Conservation (phyloP, 2,888 invertebrate genomes). For the Junonia oenone region DNA sequence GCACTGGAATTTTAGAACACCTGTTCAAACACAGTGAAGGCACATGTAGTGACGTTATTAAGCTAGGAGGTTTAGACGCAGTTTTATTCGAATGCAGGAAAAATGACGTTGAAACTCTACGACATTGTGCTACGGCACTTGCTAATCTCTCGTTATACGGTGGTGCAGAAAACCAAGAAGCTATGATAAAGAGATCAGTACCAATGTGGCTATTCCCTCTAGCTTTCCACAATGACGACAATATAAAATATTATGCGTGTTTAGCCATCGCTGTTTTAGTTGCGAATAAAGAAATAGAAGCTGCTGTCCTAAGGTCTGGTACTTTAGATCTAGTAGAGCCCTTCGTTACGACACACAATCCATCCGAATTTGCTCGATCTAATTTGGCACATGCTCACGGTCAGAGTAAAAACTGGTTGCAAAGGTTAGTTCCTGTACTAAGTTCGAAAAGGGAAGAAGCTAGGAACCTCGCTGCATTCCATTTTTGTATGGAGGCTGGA, state of each 20-base stretch:
- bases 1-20: conserved; percentile 94
- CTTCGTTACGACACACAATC: conserved; percentile 96
- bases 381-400: conserved; percentile 96
- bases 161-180: conserved; percentile 97
- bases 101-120: conserved; percentile 93
- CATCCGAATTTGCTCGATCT: conserved; percentile 95
- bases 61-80: conserved; percentile 94
- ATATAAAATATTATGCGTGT: conserved; percentile 98
- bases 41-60: conserved; percentile 95
- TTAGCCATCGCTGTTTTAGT: conserved; percentile 97
- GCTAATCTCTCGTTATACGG: conserved; percentile 98
- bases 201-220: conserved; percentile 98
- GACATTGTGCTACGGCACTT: conserved; percentile 97
- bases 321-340: conserved; percentile 97
- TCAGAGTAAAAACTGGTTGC: conserved; percentile 96
- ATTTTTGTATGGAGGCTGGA: conserved; percentile 99
- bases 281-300: conserved; percentile 98
- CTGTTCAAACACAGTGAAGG: conserved; percentile 98
- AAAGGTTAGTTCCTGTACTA: conserved; percentile 94
- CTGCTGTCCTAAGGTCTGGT: conserved; percentile 96
- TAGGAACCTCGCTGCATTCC: conserved; percentile 97
- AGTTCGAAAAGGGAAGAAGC: conserved; percentile 97
- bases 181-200: conserved; percentile 96
- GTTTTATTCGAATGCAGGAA: conserved; percentile 96
- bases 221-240: conserved; percentile 97